phyloP scores from a whole-genome alignment of 2,888 invertebrate genomes.

The Pyrgus malvae region DNA sequence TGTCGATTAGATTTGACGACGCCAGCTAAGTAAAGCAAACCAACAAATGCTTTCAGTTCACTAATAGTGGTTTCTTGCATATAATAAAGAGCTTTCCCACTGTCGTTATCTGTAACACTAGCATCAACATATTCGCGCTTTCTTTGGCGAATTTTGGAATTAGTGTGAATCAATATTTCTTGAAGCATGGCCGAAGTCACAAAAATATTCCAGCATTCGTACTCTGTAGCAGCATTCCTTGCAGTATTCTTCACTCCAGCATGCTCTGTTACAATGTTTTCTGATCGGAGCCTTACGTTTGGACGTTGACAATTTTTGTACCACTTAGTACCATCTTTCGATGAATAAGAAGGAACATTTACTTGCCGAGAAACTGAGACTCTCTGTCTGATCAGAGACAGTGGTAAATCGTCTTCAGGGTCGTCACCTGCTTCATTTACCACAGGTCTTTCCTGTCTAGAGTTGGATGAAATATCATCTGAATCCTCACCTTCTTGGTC shows the following conservation, averaged over 20 bases:
- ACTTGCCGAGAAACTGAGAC: constrained; percentile 14
- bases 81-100: not conserved
- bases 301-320: constrained; percentile 1
- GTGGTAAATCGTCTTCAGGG: not conserved
- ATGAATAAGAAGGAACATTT: constrained; percentile 12
- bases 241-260: not conserved
- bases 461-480: constrained; percentile 12
- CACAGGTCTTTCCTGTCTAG: not conserved
- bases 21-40: constrained; percentile 34
- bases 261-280: constrained; percentile 15
- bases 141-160: constrained; percentile 2
- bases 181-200: not conserved
- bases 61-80: constrained; percentile 2
- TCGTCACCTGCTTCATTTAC: not conserved
- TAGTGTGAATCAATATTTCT: constrained; percentile 2
- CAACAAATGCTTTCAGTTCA: constrained; percentile 36
- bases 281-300: constrained; percentile 9
- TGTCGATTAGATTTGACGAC: constrained; percentile 27
- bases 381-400: constrained; percentile 12
- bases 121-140: no score
- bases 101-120: not conserved
- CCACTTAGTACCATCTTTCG: constrained; percentile 16
- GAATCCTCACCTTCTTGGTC: constrained; percentile 16
- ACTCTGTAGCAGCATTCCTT: constrained; percentile 7
- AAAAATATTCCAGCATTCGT: constrained; percentile 7